Evolutionary conservation across 2,888 invertebrate species (phyloP), one percentile per base, ranked within the genome.

Genomic region (Congeria kusceri): DNA sequence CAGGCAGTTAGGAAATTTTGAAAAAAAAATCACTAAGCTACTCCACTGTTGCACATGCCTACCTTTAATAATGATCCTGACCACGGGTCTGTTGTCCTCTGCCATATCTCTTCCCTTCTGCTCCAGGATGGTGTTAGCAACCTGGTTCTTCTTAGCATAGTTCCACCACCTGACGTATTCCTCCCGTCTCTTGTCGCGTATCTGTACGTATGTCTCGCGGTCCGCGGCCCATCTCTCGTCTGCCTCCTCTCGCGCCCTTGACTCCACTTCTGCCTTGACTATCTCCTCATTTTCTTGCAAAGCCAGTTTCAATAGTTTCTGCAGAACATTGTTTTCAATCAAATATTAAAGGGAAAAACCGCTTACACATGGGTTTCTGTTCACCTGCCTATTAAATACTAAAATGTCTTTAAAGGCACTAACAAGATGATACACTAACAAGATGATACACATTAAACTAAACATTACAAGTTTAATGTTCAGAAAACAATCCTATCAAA

Each of bases 271-370:
- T 81, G 95, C 95, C 53, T 94, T 93, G 94, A 95, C 95, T 47
- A 95, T 94, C 87, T 95, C 94, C 18, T 94, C 88, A 95, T 94
- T 0, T 98, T 95, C 96, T 57, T 94, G 94, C 81, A 97, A 94
- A 4, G 96, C 96, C 79, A 95, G 96, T 76, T 95, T 85, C 1
- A 88, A 83, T 25, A 80, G 68, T 66, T 83, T 78, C 91, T 91
- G 80, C 15, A 72, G 58, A 56, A 7, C n/a, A n/a, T n/a, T n/a
- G n/a, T n/a, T n/a, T n/a, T n/a, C n/a, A n/a, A n/a, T n/a, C n/a
- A n/a, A n/a, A n/a, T n/a, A n/a, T n/a, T n/a, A n/a, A n/a, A n/a
- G n/a, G n/a, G n/a, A n/a, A n/a, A n/a, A n/a, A n/a, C n/a, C n/a
- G n/a, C n/a, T n/a, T n/a, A n/a, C n/a, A 3, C 9, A 39, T 39